These are phyloP conservation scores for Galemys pyrenaicus DNA, from an alignment of 2,113 vertebrate species.

Conservation along the genomic window DNA sequence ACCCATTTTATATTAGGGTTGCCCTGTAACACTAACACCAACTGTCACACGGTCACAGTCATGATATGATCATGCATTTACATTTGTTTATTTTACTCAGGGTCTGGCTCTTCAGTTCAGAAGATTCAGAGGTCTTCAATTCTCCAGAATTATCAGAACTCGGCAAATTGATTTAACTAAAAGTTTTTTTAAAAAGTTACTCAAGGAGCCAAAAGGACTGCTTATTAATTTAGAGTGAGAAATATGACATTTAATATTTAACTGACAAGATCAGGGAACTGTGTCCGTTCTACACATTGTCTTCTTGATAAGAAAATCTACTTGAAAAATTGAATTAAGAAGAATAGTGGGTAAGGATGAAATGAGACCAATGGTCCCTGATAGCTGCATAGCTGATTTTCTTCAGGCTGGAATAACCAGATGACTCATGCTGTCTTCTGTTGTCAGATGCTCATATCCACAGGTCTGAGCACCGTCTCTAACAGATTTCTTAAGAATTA, in stretches of 20 bases:
- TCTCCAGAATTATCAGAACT: neutral
- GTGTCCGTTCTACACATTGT: neutral
- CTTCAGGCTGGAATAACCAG: neutral
- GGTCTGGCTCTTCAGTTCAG: neutral
- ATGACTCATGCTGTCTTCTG: neutral
- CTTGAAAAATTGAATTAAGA: constrained; percentile 34
- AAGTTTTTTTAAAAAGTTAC: constrained; percentile 55
- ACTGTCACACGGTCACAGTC: neutral
- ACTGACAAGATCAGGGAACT: neutral
- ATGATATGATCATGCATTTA: too few relatives aligned
- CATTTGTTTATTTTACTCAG: neutral
- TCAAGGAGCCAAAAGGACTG: neutral
- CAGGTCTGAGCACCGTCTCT: neutral
- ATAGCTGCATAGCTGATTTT: neutral
- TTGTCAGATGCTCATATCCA: neutral
- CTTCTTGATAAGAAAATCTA: constrained; percentile 36
- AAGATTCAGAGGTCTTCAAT: neutral
- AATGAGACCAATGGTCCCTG: neutral
- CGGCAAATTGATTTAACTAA: constrained; percentile 4
- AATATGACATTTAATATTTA: constrained; percentile 7
- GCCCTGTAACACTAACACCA: too few relatives aligned
- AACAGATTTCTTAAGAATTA: neutral
- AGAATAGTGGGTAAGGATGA: neutral
- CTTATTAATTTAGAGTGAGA: constrained; percentile 54
- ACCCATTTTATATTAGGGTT: too few relatives aligned